phyloP scores from a whole-genome alignment of 1,140 invertebrate species.

The Linepithema humile region DNA sequence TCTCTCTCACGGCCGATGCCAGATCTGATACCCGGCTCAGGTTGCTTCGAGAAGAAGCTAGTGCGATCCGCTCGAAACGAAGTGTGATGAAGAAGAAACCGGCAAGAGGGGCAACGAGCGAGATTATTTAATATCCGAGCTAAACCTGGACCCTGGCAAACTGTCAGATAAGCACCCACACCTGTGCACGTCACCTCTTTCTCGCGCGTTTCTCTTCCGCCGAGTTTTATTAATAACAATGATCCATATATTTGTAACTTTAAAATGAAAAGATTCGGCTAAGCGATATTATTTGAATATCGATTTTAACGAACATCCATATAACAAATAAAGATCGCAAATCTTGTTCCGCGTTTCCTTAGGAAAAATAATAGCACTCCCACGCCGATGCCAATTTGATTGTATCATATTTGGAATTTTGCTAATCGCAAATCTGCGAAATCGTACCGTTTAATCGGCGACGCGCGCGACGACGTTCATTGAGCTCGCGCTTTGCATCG shows the following conservation, averaged over 20 bases:
- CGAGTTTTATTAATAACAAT: neutral
- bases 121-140: conserved; percentile 45
- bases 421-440: neutral
- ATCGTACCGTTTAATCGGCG: conserved; percentile 9
- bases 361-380: too few species aligned
- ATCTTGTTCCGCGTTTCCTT: too few species aligned
- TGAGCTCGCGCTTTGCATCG: neutral
- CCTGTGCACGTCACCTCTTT: neutral
- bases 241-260: neutral
- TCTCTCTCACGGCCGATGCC: conserved; percentile 13
- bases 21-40: conserved; percentile 52
- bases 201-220: neutral
- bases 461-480: neutral
- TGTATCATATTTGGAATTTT: neutral
- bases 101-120: neutral
- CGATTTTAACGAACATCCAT: too few species aligned
- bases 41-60: conserved; percentile 33
- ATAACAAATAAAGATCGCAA: too few species aligned
- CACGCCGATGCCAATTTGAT: neutral
- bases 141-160: neutral
- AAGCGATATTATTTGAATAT: too few species aligned
- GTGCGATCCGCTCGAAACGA: conserved; percentile 30
- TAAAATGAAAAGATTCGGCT: neutral
- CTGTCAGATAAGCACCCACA: neutral
- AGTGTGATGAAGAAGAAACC: conserved; percentile 40